These are phyloP conservation scores for Calephelis nemesis DNA, from an alignment of 1,140 invertebrate genomes.

Conservation along the genomic window DNA sequence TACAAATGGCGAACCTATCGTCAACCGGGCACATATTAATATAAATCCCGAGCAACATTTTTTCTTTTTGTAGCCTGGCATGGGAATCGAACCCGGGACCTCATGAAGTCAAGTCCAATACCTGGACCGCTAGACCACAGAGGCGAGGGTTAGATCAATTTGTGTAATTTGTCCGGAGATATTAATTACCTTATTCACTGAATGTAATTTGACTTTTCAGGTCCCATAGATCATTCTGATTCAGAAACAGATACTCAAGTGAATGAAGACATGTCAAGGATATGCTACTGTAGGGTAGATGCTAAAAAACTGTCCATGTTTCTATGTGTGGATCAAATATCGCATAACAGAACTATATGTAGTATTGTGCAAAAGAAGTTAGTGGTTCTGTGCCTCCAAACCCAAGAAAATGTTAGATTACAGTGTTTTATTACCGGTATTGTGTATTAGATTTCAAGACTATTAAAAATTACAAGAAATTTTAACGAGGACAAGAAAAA, in stretches of 20 bases:
- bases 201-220: constrained; percentile 41
- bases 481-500: not conserved
- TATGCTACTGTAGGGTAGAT: constrained; percentile 66
- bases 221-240: constrained; percentile 68
- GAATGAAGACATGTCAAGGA: constrained; percentile 54
- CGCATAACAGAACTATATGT: constrained; percentile 61
- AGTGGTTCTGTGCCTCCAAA: constrained; percentile 63
- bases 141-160: too few species aligned
- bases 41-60: too few species aligned
- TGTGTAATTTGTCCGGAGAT: too few species aligned
- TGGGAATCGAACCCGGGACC: too few species aligned
- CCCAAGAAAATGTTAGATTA: constrained; percentile 67
- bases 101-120: too few species aligned
- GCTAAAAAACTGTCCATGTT: constrained; percentile 74
- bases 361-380: constrained; percentile 71
- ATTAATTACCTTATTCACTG: not conserved
- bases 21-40: too few species aligned
- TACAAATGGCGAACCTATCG: too few species aligned
- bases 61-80: too few species aligned
- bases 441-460: constrained; percentile 46
- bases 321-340: constrained; percentile 68
- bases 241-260: constrained; percentile 63
- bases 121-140: too few species aligned
- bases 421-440: constrained; percentile 75
- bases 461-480: not conserved